Base-by-base conservation (phyloP, 2,113 vertebrate genomes). In the Geothlypis trichas region DNA sequence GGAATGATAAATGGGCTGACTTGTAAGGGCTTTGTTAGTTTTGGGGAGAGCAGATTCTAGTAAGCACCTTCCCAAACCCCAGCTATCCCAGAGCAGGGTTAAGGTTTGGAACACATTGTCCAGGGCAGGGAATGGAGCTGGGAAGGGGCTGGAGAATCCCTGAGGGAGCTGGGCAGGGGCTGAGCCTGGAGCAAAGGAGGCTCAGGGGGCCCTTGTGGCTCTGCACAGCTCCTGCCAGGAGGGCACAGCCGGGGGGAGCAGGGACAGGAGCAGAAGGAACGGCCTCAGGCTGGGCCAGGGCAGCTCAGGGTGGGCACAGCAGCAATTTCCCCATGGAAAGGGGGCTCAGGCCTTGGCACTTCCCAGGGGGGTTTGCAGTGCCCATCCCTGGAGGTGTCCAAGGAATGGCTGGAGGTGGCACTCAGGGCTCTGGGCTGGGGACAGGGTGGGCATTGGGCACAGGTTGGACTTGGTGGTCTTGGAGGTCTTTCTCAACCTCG, bases 381-480 rank as follows among this genome's bases (percentile, higher is more conserved):
- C n/a, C 55, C 47, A 46, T 2, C 24, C 47, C 58, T 72, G 41
- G 9, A 55, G n/a, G 28, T 39, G 57, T 2, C 47, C 8, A 0
- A 3, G n/a, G 57, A 20, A 62, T 0, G 0, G 0, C n/a, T 35
- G 57, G 66, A 5, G 0, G 11, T 57, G 67, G 26, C 26, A 58
- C 35, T 58, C 2, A 42, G 58, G 0, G 30, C 58, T 47, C 24
- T n/a, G 66, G n/a, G 57, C 49, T 79, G n/a, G 65, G 65, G 57
- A 63, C 31, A 33, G 1, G 51, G 57, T 17, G 19, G 41, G 39
- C 0, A 62, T 47, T 0, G 0, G 39, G 35, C 26, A 42, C 51
- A 58, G 42, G 0, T 3, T 1, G 21, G 35, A 10, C 21, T 33
- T 0, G 0, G 6, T 35, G 51, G 1, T 1, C 7, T 28, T 2